Percentiles rank a stretch among this genome's conserved stretches.
These are phyloP conservation scores for Lycorma delicatula DNA, from an alignment of 1,140 invertebrate genomes.

Conservation along the genomic window DNA sequence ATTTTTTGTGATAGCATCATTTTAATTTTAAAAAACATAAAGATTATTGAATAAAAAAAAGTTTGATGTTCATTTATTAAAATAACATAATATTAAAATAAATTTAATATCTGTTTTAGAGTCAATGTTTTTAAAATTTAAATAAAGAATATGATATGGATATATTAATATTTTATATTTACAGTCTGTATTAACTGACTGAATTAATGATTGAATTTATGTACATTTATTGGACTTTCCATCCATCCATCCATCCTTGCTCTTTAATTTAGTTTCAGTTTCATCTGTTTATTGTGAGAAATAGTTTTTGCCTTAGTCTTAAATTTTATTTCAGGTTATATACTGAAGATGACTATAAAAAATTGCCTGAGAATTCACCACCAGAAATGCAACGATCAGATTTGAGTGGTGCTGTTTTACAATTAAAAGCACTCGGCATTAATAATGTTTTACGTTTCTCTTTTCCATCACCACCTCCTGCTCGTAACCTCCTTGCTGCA, in stretches of 20 bases:
- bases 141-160: too few relatives aligned
- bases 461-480: constrained; percentile 81
- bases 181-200: too few relatives aligned
- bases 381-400: constrained; percentile 92
- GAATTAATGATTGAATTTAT: too few relatives aligned
- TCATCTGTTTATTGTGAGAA: neutral
- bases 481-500: constrained; percentile 74
- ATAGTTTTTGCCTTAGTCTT: too few relatives aligned
- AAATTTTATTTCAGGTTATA: constrained; percentile 50
- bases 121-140: too few relatives aligned
- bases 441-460: constrained; percentile 78
- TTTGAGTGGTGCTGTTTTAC: constrained; percentile 74
- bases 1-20: too few relatives aligned
- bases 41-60: too few relatives aligned
- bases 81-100: too few relatives aligned
- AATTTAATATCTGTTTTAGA: too few relatives aligned
- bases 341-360: constrained; percentile 66
- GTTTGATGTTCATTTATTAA: too few relatives aligned
- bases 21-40: too few relatives aligned
- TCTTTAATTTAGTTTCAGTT: neutral
- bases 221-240: neutral
- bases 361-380: constrained; percentile 58
- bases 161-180: too few relatives aligned
- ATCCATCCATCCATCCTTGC: neutral
- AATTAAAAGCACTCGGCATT: constrained; percentile 92